phyloP scores from a whole-genome alignment of 2,888 invertebrate genomes.

The Arctia plantaginis region DNA sequence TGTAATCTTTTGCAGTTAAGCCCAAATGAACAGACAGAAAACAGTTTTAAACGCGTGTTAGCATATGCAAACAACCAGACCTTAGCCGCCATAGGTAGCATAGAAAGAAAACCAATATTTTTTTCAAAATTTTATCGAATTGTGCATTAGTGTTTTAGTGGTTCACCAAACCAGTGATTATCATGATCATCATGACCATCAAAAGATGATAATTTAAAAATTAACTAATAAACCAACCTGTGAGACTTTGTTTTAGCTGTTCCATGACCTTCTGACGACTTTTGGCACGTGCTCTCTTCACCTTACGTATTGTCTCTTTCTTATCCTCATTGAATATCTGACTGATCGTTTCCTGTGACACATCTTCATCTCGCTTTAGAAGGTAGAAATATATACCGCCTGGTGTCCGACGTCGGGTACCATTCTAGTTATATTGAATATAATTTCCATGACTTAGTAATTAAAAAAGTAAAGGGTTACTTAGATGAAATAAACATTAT shows the following conservation, averaged over 20 bases:
- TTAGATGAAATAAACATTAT: no score
- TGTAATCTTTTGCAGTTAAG: no score
- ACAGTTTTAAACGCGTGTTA: no score
- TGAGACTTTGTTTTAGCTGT: conserved; percentile 88
- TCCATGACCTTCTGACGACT: conserved; percentile 89
- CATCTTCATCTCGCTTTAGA: conserved; percentile 89
- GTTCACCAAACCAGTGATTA: no score
- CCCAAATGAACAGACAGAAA: no score
- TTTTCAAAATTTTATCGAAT: no score
- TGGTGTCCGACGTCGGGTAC: conserved; percentile 92
- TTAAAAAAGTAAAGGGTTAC: not conserved
- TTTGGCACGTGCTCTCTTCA: conserved; percentile 84
- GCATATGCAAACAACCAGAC: no score
- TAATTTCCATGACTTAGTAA: not conserved
- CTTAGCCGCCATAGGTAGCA: no score
- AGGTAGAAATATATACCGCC: conserved; percentile 95
- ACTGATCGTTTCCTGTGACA: conserved; percentile 89
- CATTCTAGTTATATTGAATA: conserved; percentile 84
- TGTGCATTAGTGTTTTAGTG: not conserved
- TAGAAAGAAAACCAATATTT: no score
- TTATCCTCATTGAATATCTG: conserved; percentile 90
- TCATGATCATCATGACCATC: not conserved
- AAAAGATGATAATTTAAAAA: not conserved
- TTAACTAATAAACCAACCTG: conserved; percentile 63
- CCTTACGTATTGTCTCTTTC: conserved; percentile 84